These are phyloP conservation scores for Podiceps cristatus DNA, from an alignment of 2,113 vertebrate species.

Conservation along the genomic window DNA sequence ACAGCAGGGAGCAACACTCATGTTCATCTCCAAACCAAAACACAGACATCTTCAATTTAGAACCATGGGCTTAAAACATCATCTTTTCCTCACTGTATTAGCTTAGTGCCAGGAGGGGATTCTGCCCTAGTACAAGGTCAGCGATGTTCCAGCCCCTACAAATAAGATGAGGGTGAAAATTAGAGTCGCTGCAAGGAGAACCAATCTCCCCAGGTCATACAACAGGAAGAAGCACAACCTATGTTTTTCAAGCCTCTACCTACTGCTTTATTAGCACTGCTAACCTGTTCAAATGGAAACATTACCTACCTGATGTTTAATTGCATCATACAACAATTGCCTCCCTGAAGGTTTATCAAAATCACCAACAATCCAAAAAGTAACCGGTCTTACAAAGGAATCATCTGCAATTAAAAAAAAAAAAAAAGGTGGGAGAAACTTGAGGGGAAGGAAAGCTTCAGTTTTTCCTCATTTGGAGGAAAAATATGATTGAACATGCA, in stretches of 20 bases:
- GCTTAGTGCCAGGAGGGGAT: background rate
- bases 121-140: background rate
- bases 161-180: background rate
- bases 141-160: background rate
- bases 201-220: background rate
- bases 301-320: slow-evolving; percentile 90
- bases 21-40: background rate
- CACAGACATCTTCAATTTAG: background rate
- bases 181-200: background rate
- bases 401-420: slow-evolving; percentile 82
- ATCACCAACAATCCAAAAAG: slow-evolving; percentile 97
- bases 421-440: background rate
- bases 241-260: background rate
- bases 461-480: background rate
- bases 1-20: background rate
- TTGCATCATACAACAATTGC: slow-evolving; percentile 92
- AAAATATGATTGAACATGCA: slow-evolving; percentile 35
- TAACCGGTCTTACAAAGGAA: slow-evolving; percentile 92
- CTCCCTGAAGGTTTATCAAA: slow-evolving; percentile 92
- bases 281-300: background rate
- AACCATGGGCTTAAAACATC: background rate
- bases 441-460: background rate
- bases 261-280: background rate
- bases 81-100: background rate
- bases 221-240: background rate